Conservation (phyloP, 2,888 invertebrate species). For the Trachelus stipa region DNA sequence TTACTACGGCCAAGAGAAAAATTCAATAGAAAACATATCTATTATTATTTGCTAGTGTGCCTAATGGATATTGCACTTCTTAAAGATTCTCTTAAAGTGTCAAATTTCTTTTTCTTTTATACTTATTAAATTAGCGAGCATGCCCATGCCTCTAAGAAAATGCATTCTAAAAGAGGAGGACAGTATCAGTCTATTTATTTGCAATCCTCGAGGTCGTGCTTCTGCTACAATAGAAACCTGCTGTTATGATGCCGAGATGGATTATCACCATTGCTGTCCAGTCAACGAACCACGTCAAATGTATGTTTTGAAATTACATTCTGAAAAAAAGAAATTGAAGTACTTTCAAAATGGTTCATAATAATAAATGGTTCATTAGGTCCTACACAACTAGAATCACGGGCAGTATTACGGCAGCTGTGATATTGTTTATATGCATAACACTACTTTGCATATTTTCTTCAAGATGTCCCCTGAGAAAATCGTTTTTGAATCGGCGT, state of each 20-base stretch:
- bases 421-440: conserved; percentile 21
- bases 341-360: conserved; percentile 1
- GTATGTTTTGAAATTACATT: conserved; percentile 19
- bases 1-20: too few relatives aligned
- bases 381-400: conserved; percentile 20
- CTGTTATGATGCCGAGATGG: conserved; percentile 30
- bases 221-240: not conserved
- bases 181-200: too few relatives aligned
- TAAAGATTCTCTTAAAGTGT: too few relatives aligned
- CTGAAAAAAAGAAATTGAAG: not conserved
- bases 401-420: conserved; percentile 19
- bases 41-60: too few relatives aligned
- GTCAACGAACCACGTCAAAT: conserved; percentile 17
- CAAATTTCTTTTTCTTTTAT: too few relatives aligned
- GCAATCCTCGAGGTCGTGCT: too few relatives aligned
- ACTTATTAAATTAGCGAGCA: too few relatives aligned
- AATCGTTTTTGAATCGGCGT: not conserved
- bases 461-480: conserved; percentile 32
- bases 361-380: conserved; percentile 4
- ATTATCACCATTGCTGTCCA: conserved; percentile 31
- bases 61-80: too few relatives aligned
- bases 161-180: too few relatives aligned
- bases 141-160: too few relatives aligned
- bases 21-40: too few relatives aligned
- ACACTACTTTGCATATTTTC: conserved; percentile 28